A percentile compares a stretch with the other conserved stretches of the same genome.
phyloP scores from a whole-genome alignment of 1,140 invertebrate species.

The Asobara japonica region DNA sequence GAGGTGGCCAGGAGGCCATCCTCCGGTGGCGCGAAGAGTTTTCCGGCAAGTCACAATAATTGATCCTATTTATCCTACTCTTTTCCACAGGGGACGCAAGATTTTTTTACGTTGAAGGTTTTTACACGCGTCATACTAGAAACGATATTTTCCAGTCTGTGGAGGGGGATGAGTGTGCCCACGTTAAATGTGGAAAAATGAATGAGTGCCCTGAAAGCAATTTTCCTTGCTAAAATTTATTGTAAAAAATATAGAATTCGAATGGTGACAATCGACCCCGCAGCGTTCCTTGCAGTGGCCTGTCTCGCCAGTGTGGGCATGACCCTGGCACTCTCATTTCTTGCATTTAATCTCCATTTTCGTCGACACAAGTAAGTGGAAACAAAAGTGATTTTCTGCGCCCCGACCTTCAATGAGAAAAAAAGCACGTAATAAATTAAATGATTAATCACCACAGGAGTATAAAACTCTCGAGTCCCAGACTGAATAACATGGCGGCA shows the following conservation, averaged over 20 bases:
- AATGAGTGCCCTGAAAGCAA: too few species aligned
- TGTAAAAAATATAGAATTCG: conserved; percentile 69
- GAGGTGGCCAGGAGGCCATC: conserved; percentile 79
- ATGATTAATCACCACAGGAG: conserved; percentile 65
- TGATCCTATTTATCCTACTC: too few species aligned
- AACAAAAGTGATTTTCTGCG: conserved; percentile 19
- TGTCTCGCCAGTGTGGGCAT: conserved; percentile 80
- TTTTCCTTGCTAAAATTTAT: too few species aligned
- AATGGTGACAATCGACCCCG: conserved; percentile 79
- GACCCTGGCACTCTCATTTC: conserved; percentile 78
- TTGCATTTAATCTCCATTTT: conserved; percentile 89
- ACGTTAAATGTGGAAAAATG: too few species aligned
- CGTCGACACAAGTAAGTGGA: conserved; percentile 81
- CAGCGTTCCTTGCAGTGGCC: conserved; percentile 76
- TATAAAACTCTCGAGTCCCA: conserved; percentile 94
- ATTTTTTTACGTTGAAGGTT: too few species aligned
- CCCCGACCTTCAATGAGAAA: conserved; percentile 17
- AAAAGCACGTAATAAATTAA: neutral
- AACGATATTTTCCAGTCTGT: too few species aligned
- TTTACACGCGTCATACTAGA: too few species aligned
- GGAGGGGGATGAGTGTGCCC: too few species aligned
- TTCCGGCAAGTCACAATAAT: conserved; percentile 51
- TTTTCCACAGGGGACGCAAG: too few species aligned
- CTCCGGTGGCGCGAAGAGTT: conserved; percentile 79
- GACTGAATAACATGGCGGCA: conserved; percentile 96